Base-by-base conservation (phyloP, 2,888 invertebrate species). In the Dromius quadrimaculatus region DNA sequence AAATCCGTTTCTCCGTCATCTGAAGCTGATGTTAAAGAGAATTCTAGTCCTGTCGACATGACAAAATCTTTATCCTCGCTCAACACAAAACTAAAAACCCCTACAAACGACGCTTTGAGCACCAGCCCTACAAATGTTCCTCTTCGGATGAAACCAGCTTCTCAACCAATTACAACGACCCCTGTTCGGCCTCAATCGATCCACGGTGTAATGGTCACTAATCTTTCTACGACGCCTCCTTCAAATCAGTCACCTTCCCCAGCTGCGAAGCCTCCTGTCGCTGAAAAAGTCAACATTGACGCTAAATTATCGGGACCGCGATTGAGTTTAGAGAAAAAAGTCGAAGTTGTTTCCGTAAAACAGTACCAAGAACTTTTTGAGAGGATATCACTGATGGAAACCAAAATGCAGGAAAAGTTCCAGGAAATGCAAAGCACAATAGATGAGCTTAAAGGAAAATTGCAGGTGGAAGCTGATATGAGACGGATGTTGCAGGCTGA, bases 381-480 rank as follows among this genome's bases (percentile, higher is more conserved):
- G n/a, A 79, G 81, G 76, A 76, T 89, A 82, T 83, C 84, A 76
- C 86, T 85, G 78, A 79, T 89, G 78, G 88, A 89, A 79, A 83
- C 83, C 73, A 82, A 86, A 64, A 80, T 89, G 75, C 87, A 88
- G 78, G 85, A 84, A 77, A 88, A 88, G 80, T 84, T 86, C 74
- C 83, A 85, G 36, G 83, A 82, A 75, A 86, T 87, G 81, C 87
- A 85, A 74, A 83, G 86, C 32, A 86, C 88, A 73, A 86, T 92
- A 70, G 89, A 89, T 71, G 90, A 91, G 54, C 81, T 92, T 73
- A 84, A 84, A 71, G 83, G 82, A 34, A 87, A 87, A 76, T 80
- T 92, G 63, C 85, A 86, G 57, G 82, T 86, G 57, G 92, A 92
- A 80, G 83, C 85, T 1, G 89, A 89, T 72, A 87, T 87, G 78